These are phyloP conservation scores for Gymnoscopelus braueri DNA, from an alignment of 2,797 vertebrate genomes.

Conservation along the genomic window DNA sequence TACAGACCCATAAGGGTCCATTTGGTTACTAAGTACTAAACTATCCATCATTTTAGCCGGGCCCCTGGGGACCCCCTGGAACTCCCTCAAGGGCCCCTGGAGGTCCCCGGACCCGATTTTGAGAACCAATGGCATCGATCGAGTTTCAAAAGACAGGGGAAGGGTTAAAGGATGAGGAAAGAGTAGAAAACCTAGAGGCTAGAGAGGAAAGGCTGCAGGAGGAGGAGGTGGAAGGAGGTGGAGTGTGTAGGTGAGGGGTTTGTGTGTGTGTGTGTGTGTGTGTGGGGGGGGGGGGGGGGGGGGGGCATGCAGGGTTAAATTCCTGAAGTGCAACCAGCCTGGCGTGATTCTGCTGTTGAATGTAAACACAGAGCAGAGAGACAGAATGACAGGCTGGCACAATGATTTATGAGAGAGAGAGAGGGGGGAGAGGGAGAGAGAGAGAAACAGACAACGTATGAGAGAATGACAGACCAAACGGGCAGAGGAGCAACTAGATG, in stretches of 20 bases:
- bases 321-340: constrained; percentile 74
- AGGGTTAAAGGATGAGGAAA: constrained; percentile 24
- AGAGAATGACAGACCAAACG: background rate
- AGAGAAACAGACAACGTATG: background rate
- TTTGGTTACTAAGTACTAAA: no score
- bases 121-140: no score
- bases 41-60: no score
- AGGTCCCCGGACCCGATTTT: no score
- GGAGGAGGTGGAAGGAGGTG: constrained; percentile 28
- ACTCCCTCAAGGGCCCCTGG: no score
- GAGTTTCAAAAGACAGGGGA: constrained; percentile 1
- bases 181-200: constrained; percentile 22
- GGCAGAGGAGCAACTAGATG: background rate
- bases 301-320: constrained; percentile 62
- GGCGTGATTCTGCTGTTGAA: constrained; percentile 65
- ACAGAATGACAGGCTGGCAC: constrained; percentile 63
- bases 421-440: background rate
- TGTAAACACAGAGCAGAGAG: constrained; percentile 67
- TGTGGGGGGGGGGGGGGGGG: background rate
- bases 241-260: constrained; percentile 23
- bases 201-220: constrained; percentile 28
- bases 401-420: constrained; percentile 32
- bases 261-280: constrained; percentile 22
- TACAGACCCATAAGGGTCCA: no score
- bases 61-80: no score